A percentile compares a stretch with the other conserved stretches of the same genome.
Evolutionary conservation across 2,797 vertebrate species (phyloP).

Genomic region (Balearica regulorum): DNA sequence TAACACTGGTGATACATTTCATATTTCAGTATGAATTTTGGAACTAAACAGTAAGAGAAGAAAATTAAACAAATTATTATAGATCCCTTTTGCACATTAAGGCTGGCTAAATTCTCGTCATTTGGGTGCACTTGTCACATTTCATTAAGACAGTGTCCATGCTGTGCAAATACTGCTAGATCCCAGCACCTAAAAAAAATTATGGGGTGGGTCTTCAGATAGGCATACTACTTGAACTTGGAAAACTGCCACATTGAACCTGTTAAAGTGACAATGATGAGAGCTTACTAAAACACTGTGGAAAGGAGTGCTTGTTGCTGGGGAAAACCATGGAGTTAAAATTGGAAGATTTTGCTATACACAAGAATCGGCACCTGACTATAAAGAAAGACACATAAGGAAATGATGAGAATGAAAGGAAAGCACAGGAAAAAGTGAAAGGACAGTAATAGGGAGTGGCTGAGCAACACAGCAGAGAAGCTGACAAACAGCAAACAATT

Average conservation of each 20-base stretch:
- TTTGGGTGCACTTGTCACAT: conserved; percentile 1
- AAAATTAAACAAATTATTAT: background rate
- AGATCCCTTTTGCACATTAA: conserved; percentile 51
- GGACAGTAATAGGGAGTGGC: background rate
- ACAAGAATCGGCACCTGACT: background rate
- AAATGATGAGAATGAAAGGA: background rate
- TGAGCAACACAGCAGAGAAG: conserved; percentile 1
- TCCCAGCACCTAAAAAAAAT: conserved; percentile 26
- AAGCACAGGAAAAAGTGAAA: conserved; percentile 12
- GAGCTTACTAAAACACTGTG: conserved; percentile 33
- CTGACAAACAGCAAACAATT: conserved; percentile 2
- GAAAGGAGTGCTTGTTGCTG: conserved; percentile 2
- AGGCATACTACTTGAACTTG: background rate
- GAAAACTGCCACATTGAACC: conserved; percentile 17
- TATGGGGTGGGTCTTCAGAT: conserved; percentile 12
- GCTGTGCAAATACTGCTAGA: conserved; percentile 3
- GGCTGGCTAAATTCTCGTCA: conserved; percentile 58
- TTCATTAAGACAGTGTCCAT: conserved; percentile 13
- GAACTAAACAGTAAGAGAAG: background rate
- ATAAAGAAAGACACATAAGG: background rate
- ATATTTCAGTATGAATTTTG: background rate
- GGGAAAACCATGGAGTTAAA: conserved; percentile 18
- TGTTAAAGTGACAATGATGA: conserved; percentile 11
- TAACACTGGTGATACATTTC: background rate
- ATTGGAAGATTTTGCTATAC: background rate